Percentiles rank a stretch among this genome's conserved stretches.
phyloP scores from a whole-genome alignment of 2,113 vertebrate species.

The Ancistrus triradiatus region DNA sequence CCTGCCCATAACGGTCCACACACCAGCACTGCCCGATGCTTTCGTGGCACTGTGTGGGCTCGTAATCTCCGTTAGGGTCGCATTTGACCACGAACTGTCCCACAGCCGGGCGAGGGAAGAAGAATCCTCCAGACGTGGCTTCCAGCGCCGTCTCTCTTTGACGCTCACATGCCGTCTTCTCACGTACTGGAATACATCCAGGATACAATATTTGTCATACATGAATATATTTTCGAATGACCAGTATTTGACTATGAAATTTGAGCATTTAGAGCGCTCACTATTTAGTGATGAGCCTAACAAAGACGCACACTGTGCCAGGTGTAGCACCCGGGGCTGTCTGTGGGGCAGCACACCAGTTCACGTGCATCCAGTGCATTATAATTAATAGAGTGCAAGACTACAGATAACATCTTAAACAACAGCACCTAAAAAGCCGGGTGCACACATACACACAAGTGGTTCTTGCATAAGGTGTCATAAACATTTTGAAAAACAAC shows the following conservation, averaged over 20 bases:
- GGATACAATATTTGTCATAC: too few relatives aligned
- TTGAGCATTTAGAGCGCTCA: too few relatives aligned
- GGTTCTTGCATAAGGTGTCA: not conserved
- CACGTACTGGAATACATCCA: constrained; percentile 15
- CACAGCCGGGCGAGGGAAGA: constrained; percentile 42
- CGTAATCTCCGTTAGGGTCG: constrained; percentile 77
- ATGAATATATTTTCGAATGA: too few relatives aligned
- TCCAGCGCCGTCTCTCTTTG: constrained; percentile 64
- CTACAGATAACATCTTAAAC: not conserved
- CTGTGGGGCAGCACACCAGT: constrained; percentile 6
- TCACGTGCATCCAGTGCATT: not conserved
- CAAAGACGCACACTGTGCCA: too few relatives aligned
- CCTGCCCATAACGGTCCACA: constrained; percentile 78
- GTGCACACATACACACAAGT: not conserved
- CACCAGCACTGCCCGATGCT: constrained; percentile 87
- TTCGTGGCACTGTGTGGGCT: constrained; percentile 80
- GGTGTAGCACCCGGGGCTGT: not conserved
- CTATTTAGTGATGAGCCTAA: too few relatives aligned
- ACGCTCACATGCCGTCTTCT: constrained; percentile 77
- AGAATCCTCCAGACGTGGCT: constrained; percentile 13
- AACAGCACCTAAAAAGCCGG: not conserved
- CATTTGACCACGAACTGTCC: constrained; percentile 78
- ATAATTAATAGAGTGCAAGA: not conserved
- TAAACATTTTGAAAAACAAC: not conserved
- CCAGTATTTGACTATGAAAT: too few relatives aligned